Percentiles rank a stretch among this genome's conserved stretches.
phyloP scores from a whole-genome alignment of 2,113 vertebrate species.

The Prochilodus magdalenae region DNA sequence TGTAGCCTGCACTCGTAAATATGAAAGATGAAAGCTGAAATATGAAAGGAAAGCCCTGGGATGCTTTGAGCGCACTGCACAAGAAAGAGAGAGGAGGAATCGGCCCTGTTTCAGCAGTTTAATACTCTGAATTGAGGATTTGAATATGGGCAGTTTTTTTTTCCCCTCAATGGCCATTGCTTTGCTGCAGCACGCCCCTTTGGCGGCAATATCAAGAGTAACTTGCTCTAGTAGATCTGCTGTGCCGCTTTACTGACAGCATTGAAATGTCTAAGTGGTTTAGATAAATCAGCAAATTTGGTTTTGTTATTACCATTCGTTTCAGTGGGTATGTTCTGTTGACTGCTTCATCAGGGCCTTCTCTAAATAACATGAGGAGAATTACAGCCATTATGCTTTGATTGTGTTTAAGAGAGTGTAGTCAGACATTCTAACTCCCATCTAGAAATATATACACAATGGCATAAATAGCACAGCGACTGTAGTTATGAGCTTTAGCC shows the following conservation, averaged over 20 bases:
- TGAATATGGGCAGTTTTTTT: neutral
- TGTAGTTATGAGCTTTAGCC: neutral
- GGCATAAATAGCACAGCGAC: neutral
- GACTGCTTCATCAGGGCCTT: no score
- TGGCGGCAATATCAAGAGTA: neutral
- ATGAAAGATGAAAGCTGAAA: slow-evolving; percentile 33
- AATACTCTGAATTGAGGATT: neutral
- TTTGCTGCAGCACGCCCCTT: neutral
- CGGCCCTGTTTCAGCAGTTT: slow-evolving; percentile 16
- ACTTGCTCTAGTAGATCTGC: neutral
- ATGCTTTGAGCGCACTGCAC: slow-evolving; percentile 14
- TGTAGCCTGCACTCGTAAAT: slow-evolving; percentile 18
- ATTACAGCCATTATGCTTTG: neutral
- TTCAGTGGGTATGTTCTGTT: neutral
- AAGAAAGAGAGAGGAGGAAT: slow-evolving; percentile 9
- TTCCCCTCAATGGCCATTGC: neutral
- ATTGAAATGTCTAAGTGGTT: neutral
- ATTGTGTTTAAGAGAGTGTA: neutral
- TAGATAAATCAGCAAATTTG: neutral
- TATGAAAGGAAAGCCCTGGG: slow-evolving; percentile 16
- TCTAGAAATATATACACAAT: no score
- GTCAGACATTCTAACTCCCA: neutral
- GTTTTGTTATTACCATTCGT: neutral
- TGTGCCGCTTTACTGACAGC: neutral
- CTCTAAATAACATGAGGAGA: no score